phyloP scores from a whole-genome alignment of 2,888 invertebrate genomes.

The Argynnis bischoffii region DNA sequence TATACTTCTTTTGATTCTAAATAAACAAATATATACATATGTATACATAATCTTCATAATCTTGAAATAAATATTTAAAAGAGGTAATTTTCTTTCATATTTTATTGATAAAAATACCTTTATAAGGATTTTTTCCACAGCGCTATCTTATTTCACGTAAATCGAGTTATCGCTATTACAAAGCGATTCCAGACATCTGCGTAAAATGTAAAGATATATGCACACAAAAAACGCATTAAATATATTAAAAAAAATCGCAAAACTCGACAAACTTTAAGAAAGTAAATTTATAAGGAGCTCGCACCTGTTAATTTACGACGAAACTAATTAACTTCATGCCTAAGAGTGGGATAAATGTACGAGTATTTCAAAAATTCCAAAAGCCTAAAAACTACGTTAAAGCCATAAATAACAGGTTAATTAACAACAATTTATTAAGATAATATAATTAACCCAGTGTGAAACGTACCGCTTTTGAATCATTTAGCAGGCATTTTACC shows the following conservation, averaged over 20 bases:
- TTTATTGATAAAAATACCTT: background rate
- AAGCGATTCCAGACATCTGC: slow-evolving; percentile 23
- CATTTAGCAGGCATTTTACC: slow-evolving; percentile 30
- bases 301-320: no score
- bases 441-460: slow-evolving; percentile 3
- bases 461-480: slow-evolving; percentile 22
- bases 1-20: no score
- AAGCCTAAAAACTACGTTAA: no score
- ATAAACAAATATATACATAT: no score
- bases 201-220: slow-evolving; percentile 15
- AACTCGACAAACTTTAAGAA: no score
- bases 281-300: background rate
- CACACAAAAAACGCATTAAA: background rate
- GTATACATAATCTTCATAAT: no score
- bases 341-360: no score
- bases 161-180: slow-evolving; percentile 22
- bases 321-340: no score
- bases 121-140: slow-evolving; percentile 1
- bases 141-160: slow-evolving; percentile 23
- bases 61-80: no score
- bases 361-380: no score
- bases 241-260: no score
- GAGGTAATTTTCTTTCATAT: background rate
- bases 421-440: slow-evolving; percentile 7
- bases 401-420: background rate